Evolutionary conservation across 2,888 invertebrate species (phyloP).

Genomic region (Entomobrya proxima): DNA sequence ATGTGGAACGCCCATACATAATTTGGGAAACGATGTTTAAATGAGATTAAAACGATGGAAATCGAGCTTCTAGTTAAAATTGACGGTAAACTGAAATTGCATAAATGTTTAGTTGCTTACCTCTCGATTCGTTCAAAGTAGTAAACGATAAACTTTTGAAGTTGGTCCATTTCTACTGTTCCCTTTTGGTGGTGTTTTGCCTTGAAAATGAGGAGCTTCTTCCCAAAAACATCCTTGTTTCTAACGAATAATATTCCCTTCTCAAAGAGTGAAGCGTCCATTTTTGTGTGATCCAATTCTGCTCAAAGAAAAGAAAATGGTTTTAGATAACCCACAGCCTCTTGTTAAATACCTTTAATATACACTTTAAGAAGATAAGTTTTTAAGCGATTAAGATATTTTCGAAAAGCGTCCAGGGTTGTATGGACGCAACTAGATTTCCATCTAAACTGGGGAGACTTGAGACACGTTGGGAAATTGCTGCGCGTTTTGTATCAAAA

Average conservation of each 20-base stretch:
- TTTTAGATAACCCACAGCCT: no score
- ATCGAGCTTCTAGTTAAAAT: no score
- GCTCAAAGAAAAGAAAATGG: constrained; percentile 75
- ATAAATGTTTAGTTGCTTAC: constrained; percentile 78
- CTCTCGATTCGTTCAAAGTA: constrained; percentile 89
- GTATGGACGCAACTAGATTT: no score
- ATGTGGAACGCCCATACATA: no score
- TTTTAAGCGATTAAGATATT: background rate
- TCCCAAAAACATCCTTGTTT: constrained; percentile 89
- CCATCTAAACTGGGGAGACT: no score
- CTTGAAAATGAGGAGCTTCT: constrained; percentile 86
- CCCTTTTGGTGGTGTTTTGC: constrained; percentile 89
- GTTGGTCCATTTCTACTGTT: constrained; percentile 84
- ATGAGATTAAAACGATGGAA: no score
- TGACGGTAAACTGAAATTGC: no score
- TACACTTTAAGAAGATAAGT: background rate
- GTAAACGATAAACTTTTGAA: constrained; percentile 89
- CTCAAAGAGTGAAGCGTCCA: constrained; percentile 85
- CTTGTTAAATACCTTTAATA: background rate
- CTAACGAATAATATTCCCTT: constrained; percentile 88
- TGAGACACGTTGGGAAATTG: no score
- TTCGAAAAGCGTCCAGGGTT: background rate
- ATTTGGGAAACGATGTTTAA: no score
- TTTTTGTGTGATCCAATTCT: constrained; percentile 85
- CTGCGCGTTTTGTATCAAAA: no score